These are phyloP conservation scores for Macrotis lagotis DNA, from an alignment of 2,113 vertebrate genomes.

Conservation along the genomic window DNA sequence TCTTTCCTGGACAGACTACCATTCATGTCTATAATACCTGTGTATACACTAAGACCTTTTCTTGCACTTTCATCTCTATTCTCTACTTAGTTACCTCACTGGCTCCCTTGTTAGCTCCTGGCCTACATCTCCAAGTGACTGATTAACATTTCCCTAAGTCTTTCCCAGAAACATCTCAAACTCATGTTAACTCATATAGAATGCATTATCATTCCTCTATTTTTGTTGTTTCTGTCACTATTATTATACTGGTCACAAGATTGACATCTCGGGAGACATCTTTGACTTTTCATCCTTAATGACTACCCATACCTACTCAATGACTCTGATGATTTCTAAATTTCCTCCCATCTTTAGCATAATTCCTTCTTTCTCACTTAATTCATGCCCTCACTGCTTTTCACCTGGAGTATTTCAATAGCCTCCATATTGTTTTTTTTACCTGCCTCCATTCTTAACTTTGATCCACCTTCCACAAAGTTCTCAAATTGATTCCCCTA, in stretches of 20 bases:
- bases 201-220: neutral
- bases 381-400: neutral
- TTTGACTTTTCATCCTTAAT: neutral
- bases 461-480: neutral
- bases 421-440: neutral
- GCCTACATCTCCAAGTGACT: neutral
- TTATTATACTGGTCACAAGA: neutral
- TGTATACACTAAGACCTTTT: neutral
- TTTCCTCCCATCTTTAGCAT: neutral
- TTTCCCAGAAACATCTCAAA: neutral
- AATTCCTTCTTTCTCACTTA: neutral
- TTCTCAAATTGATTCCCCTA: neutral
- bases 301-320: neutral
- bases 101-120: too few species aligned
- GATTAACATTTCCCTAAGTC: neutral
- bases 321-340: neutral
- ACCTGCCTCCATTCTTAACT: neutral
- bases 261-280: neutral
- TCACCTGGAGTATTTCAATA: neutral
- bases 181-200: neutral
- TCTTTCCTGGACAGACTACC: neutral
- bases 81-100: neutral
- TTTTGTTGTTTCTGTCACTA: neutral
- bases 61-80: neutral
- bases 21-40: neutral